These are phyloP conservation scores for Pipra filicauda DNA, from an alignment of 2,113 vertebrate genomes.

Conservation along the genomic window DNA sequence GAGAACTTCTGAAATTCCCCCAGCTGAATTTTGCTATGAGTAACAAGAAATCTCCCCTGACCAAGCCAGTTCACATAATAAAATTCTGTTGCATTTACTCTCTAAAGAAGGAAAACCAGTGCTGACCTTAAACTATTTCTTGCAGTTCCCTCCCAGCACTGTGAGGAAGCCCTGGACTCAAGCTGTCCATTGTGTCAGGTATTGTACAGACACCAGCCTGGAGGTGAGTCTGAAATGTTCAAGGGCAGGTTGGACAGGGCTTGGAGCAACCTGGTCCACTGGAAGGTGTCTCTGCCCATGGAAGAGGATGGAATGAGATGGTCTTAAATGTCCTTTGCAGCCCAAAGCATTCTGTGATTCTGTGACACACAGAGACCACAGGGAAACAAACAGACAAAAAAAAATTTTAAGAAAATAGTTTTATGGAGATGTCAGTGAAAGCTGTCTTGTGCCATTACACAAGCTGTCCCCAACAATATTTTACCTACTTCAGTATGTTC, in stretches of 20 bases:
- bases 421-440: background rate
- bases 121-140: background rate
- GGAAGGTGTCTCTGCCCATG: background rate
- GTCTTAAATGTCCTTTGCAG: background rate
- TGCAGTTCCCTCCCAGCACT: background rate
- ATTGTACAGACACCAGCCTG: background rate
- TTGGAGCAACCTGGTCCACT: background rate
- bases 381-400: background rate
- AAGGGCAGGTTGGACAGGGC: background rate
- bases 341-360: background rate
- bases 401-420: background rate
- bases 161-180: background rate
- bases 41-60: background rate
- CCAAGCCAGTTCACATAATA: rapidly evolving
- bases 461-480: background rate
- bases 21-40: background rate
- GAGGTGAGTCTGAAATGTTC: background rate
- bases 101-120: background rate
- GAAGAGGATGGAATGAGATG: rapidly evolving
- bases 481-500: background rate
- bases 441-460: no score
- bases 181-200: rapidly evolving
- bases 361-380: background rate
- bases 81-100: background rate
- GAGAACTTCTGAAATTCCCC: background rate